Evolutionary conservation across 2,797 vertebrate species (phyloP).

Genomic region (Gila robusta): DNA sequence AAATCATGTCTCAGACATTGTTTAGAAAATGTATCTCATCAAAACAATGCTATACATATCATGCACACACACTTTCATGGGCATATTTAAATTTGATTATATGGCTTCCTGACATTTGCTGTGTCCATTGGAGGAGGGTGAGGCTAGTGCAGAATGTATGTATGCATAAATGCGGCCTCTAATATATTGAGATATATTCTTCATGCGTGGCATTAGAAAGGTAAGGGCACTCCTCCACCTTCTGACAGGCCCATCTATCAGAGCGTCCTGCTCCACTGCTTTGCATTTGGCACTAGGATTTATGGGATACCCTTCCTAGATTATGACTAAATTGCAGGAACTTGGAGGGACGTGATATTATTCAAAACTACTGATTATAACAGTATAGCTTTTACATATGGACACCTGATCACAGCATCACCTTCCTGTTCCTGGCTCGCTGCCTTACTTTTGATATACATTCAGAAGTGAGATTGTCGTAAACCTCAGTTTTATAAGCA

Average conservation of each 20-base stretch:
- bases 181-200: slow-evolving; percentile 55
- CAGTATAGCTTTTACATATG: slow-evolving; percentile 91
- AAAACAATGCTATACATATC: background rate
- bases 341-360: slow-evolving; percentile 83
- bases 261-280: slow-evolving; percentile 87
- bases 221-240: slow-evolving; percentile 90
- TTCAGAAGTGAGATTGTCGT: background rate
- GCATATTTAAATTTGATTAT: slow-evolving; percentile 8
- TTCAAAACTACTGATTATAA: slow-evolving; percentile 95
- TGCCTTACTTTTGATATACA: slow-evolving; percentile 9
- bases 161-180: slow-evolving; percentile 38
- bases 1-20: background rate
- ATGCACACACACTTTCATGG: background rate
- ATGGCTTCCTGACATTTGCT: background rate
- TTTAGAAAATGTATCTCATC: background rate
- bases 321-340: slow-evolving; percentile 97
- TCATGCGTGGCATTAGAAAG: slow-evolving; percentile 85
- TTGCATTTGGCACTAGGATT: slow-evolving; percentile 94
- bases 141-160: slow-evolving; percentile 26
- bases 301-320: slow-evolving; percentile 90
- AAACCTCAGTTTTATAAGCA: background rate
- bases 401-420: slow-evolving; percentile 94
- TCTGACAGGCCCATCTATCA: slow-evolving; percentile 87
- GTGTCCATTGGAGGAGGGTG: slow-evolving; percentile 34
- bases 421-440: slow-evolving; percentile 74